A percentile compares a stretch with the other conserved stretches of the same genome.
Evolutionary conservation across 2,113 vertebrate genomes (phyloP).

Genomic region (Lagopus leucura): DNA sequence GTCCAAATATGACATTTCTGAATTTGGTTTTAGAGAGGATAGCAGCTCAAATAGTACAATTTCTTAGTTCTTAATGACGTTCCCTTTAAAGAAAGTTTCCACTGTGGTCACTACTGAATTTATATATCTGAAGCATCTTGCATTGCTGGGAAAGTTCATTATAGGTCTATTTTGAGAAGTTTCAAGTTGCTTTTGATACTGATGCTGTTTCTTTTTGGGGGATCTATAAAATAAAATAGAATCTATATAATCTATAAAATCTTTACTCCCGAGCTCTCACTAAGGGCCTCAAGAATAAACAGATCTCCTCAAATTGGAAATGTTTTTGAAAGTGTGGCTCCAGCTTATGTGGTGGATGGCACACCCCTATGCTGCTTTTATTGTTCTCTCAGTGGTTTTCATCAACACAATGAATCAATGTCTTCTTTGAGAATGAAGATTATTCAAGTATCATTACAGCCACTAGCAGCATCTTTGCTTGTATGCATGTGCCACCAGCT

Average conservation of each 20-base stretch:
- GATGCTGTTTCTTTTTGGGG: background rate
- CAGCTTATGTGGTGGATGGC: background rate
- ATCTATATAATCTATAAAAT: too few relatives aligned
- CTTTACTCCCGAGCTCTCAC: background rate
- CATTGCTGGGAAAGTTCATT: background rate
- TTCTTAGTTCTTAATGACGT: background rate
- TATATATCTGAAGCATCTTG: background rate
- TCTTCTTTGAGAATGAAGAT: background rate
- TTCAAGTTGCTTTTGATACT: background rate
- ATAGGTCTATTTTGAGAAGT: accelerated
- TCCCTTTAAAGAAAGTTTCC: background rate
- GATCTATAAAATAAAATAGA: too few relatives aligned
- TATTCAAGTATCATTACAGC: background rate
- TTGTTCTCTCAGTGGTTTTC: background rate
- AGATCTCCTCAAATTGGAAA: background rate
- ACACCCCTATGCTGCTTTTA: background rate
- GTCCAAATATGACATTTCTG: background rate
- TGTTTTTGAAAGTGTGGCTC: background rate
- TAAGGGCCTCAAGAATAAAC: background rate
- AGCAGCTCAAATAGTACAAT: background rate
- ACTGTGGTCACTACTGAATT: background rate
- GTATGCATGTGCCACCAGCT: background rate
- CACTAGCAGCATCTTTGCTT: accelerated
- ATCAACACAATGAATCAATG: background rate
- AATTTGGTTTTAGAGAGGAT: background rate